Conservation (phyloP, 2,888 invertebrate genomes). For the Conus canariensis region DNA sequence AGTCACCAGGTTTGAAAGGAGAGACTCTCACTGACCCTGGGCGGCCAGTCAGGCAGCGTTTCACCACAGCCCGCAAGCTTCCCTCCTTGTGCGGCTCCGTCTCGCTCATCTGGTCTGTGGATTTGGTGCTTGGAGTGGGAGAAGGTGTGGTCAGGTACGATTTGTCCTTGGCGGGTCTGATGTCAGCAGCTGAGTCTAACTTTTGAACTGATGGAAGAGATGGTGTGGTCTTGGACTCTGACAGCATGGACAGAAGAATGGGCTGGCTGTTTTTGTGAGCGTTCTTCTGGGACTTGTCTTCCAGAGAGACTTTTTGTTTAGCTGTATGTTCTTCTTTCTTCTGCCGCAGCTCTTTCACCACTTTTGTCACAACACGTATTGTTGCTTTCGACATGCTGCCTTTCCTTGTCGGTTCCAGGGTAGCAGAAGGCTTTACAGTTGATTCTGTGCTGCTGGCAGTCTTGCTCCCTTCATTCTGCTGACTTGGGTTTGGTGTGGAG, state of each 20-base stretch:
- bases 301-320: background rate
- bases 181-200: background rate
- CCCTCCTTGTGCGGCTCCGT: background rate
- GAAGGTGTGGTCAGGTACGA: background rate
- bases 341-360: constrained; percentile 31
- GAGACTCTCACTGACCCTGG: constrained; percentile 25
- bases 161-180: background rate
- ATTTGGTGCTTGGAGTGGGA: background rate
- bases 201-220: background rate
- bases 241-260: background rate
- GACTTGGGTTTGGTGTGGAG: background rate
- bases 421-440: background rate
- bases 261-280: background rate
- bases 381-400: background rate
- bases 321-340: constrained; percentile 18
- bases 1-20: background rate
- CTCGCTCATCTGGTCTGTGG: background rate
- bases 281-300: background rate
- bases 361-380: background rate
- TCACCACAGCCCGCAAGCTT: constrained; percentile 32
- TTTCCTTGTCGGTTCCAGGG: background rate
- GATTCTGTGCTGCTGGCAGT: background rate
- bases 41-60: constrained; percentile 34
- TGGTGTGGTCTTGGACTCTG: background rate
- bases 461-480: background rate